A percentile compares a stretch with the other conserved stretches of the same genome.
Conservation (phyloP, 1,140 invertebrate genomes). For the Aphelinus atriplicis region DNA sequence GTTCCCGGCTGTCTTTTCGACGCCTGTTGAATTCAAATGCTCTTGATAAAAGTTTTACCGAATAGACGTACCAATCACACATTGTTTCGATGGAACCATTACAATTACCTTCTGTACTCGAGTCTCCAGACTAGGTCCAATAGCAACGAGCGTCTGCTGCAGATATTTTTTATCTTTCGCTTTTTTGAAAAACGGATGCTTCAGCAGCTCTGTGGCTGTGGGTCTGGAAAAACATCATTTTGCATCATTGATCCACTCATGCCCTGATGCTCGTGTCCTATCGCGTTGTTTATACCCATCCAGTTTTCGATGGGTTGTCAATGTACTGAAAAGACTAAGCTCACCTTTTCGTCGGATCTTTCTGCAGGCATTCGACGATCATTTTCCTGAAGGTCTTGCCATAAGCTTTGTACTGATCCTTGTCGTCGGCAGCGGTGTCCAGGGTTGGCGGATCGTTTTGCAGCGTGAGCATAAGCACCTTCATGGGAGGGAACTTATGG, state of each 20-base stretch:
- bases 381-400: conserved; percentile 97
- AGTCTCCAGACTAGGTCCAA: conserved; percentile 87
- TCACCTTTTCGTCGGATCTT: conserved; percentile 89
- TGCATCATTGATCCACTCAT: neutral
- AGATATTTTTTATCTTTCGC: conserved; percentile 97
- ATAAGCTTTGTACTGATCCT: conserved; percentile 97
- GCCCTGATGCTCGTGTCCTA: no score
- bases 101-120: conserved; percentile 83
- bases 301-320: conserved; percentile 8
- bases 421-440: conserved; percentile 94
- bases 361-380: conserved; percentile 94
- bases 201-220: conserved; percentile 95
- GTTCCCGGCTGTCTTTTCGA: conserved; percentile 87
- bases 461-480: conserved; percentile 96
- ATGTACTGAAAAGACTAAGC: conserved; percentile 1
- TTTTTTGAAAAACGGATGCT: conserved; percentile 99
- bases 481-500: conserved; percentile 99
- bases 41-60: no score
- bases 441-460: conserved; percentile 98
- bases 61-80: no score
- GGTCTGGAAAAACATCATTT: conserved; percentile 67
- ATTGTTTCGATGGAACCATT: no score
- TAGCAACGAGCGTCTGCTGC: conserved; percentile 87
- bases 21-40: conserved; percentile 63
- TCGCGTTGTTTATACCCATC: no score